Base-by-base conservation (phyloP, 1,140 invertebrate species). In the Pseudomyrmex dendroicus region DNA sequence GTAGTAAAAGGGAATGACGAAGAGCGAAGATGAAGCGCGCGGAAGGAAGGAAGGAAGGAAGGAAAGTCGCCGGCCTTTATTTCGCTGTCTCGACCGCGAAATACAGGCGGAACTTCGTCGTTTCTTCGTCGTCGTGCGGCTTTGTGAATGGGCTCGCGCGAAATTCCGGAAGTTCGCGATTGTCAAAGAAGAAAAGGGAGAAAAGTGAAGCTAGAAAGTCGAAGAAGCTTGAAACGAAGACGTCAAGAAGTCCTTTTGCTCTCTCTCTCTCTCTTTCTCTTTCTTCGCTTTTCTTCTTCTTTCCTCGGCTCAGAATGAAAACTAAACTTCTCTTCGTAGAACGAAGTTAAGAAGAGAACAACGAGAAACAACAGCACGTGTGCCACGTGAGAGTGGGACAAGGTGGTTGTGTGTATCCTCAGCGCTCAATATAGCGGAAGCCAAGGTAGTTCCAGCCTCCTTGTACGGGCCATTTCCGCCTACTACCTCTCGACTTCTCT, bases 401-500 rank as follows among this genome's bases (percentile, higher is more conserved):
- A 93, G 91, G 92, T 94, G 92, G 91, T 91, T 90, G 90, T 84
- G 84, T 84, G 63, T 84, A 87, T 88, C 83, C 73, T 74, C 84
- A 83, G 83, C 52, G 76, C 90, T 94, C 89, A 92, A 94, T 94
- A 89, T 93, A 92, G 92, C 93, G 93, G 94, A 94, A 94, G 94
- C 93, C 92, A 94, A 94, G 93, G 94, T 94, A 93, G 93, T 94
- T 93, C 92, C 91, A 94, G 93, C 93, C 91, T 94, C 92, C 90
- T 89, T 88, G 85, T 89, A 90, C 90, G 89, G 92, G 88, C 91
- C 92, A 91, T 91, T 94, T 94, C 93, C 93, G 93, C 87, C 87
- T 82, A 82, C 87, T 77, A 63, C 70, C 56, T 84, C 84, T 68
- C 87, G 64, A 76, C 22, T 12, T 44, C 17, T 17, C 20, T 48